A percentile compares a stretch with the other conserved stretches of the same genome.
Evolutionary conservation across 2,113 vertebrate species (phyloP).

Genomic region (Bucco capensis): DNA sequence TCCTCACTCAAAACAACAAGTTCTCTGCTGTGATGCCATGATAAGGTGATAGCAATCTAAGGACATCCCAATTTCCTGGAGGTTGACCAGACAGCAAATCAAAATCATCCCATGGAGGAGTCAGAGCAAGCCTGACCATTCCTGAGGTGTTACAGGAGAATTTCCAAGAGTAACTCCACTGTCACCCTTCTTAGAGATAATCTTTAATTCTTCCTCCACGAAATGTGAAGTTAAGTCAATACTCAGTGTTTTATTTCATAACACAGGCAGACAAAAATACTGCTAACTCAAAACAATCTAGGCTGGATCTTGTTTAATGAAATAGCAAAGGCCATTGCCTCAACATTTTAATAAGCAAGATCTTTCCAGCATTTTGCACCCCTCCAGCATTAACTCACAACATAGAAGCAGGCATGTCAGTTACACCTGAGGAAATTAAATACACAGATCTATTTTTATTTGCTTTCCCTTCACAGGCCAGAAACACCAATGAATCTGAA

Average conservation of each 20-base stretch:
- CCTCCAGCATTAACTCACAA: background rate
- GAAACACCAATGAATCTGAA: background rate
- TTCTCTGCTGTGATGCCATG: background rate
- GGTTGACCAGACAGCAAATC: slow-evolving; percentile 55
- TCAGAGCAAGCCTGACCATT: slow-evolving; percentile 16
- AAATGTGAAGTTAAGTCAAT: slow-evolving; percentile 41
- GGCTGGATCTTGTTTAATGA: background rate
- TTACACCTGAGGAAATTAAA: background rate
- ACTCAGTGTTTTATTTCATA: background rate
- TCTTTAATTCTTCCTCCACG: slow-evolving; percentile 34
- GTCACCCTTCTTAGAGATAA: slow-evolving; percentile 17
- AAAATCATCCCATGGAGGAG: slow-evolving; percentile 43
- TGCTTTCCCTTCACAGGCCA: background rate
- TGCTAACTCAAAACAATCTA: slow-evolving; percentile 18
- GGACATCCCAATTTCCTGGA: slow-evolving; percentile 49
- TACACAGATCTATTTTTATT: background rate
- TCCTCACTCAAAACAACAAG: slow-evolving; percentile 5
- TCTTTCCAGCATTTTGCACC: background rate
- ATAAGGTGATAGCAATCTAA: slow-evolving; percentile 36
- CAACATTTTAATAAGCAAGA: background rate
- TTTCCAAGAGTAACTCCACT: slow-evolving; percentile 42
- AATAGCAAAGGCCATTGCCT: background rate
- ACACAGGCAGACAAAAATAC: slow-evolving; percentile 21
- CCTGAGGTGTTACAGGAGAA: slow-evolving; percentile 55
- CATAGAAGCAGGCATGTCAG: background rate